phyloP scores from a whole-genome alignment of 1,140 invertebrate genomes.

The Cherax quadricarinatus region DNA sequence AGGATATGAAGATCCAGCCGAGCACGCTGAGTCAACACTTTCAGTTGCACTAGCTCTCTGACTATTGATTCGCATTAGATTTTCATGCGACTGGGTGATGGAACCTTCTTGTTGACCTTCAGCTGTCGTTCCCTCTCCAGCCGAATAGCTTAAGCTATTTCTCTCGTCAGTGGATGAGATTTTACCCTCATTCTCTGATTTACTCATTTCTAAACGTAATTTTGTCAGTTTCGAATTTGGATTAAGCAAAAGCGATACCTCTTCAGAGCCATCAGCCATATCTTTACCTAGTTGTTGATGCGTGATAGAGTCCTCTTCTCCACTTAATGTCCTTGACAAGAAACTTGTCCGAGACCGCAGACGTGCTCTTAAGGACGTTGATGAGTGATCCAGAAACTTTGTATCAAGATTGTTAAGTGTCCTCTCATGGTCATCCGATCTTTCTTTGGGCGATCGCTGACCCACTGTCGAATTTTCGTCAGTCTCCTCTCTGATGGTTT shows the following conservation, averaged over 20 bases:
- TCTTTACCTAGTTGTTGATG: background rate
- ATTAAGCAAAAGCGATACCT: background rate
- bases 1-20: background rate
- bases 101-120: background rate
- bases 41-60: background rate
- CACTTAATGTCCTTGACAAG: background rate
- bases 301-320: background rate
- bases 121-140: background rate
- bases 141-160: background rate
- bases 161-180: background rate
- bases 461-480: background rate
- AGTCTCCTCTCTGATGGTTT: background rate
- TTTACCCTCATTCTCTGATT: background rate
- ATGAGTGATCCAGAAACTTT: background rate
- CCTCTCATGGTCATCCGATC: background rate
- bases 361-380: background rate
- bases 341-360: conserved; percentile 26
- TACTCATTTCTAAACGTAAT: background rate
- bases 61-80: background rate
- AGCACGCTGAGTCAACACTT: background rate
- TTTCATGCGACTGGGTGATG: background rate
- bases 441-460: background rate
- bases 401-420: background rate
- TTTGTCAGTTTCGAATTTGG: background rate
- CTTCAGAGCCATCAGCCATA: background rate